Evolutionary conservation across 2,888 invertebrate genomes (phyloP), one percentile per base, ranked within the genome.

Genomic region (Prostheceraeus crozeri): DNA sequence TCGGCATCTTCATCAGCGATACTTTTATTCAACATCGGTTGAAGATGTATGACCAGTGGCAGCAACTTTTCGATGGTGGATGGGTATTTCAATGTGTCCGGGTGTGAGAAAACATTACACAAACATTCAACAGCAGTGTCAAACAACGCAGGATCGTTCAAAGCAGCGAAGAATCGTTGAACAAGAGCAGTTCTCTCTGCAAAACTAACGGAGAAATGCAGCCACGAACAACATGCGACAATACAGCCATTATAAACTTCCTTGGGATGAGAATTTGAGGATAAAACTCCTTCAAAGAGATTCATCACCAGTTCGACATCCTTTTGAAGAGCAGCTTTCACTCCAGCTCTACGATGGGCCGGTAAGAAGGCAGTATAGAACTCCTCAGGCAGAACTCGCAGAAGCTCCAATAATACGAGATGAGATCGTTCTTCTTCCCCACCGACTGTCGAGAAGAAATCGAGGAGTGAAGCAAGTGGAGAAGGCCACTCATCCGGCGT

Each of bases 81-180:
- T 8, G n/a, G 25, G 8, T 21, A 55, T 21, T 55, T 55, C n/a
- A 25, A 14, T 25, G 40, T 31, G 23, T 40, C 45, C 3, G 55
- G 55, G 21, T 55, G 55, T 19, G 55, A 55, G 14, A 55, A 52
- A 2, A 55, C 45, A n/a, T 55, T 55, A 36, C 30, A 51, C 52
- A 55, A 36, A 23, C 55, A 55, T 28, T 55, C 55, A 3, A 55
- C 55, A 55, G 55, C 55, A 14, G 25, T 36, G 3, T 23, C 11
- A 21, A 55, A 55, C n/a, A 55, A 36, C 8, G 31, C 54, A 10
- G 55, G 36, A 48, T 33, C 28, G 30, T 55, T 33, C 16, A 55
- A 25, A n/a, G 55, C 55, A 10, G 25, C n/a, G 6, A 4, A 8
- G 14, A 48, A n/a, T 6, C 27, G 25, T 30, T 48, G 27, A 48